Evolutionary conservation across 2,113 vertebrate genomes (phyloP).

Genomic region (Raja brachyura): DNA sequence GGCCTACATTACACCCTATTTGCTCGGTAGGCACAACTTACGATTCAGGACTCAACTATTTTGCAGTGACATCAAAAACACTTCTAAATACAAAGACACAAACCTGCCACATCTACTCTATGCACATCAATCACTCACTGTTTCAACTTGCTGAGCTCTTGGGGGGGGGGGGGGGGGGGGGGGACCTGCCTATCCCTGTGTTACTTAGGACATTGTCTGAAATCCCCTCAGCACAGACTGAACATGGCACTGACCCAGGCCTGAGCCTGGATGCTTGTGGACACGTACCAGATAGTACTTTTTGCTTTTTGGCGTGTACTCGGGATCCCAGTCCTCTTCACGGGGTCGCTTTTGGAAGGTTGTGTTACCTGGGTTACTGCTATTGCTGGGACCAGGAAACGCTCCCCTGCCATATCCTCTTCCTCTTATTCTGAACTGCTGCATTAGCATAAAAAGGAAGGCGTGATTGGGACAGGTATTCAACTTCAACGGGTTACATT

Average conservation of each 20-base stretch:
- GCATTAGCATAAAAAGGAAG: constrained; percentile 40
- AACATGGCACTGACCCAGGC: neutral
- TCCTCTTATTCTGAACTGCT: constrained; percentile 81
- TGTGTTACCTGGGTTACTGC: constrained; percentile 62
- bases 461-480: constrained; percentile 22
- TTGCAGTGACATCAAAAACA: neutral
- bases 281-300: constrained; percentile 86
- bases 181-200: neutral
- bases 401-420: constrained; percentile 81
- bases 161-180: neutral
- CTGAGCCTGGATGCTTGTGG: constrained; percentile 11
- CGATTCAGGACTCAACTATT: neutral
- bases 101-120: neutral
- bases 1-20: neutral
- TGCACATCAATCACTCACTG: neutral
- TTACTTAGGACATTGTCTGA: neutral
- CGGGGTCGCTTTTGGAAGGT: constrained; percentile 62
- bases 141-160: constrained; percentile 8
- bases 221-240: neutral
- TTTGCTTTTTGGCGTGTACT: constrained; percentile 85
- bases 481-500: constrained; percentile 26
- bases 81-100: neutral
- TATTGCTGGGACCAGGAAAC: constrained; percentile 68
- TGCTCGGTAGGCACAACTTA: neutral
- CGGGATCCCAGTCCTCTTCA: constrained; percentile 84